Base-by-base conservation (phyloP, 2,797 vertebrate genomes). In the Malurus splendens region DNA sequence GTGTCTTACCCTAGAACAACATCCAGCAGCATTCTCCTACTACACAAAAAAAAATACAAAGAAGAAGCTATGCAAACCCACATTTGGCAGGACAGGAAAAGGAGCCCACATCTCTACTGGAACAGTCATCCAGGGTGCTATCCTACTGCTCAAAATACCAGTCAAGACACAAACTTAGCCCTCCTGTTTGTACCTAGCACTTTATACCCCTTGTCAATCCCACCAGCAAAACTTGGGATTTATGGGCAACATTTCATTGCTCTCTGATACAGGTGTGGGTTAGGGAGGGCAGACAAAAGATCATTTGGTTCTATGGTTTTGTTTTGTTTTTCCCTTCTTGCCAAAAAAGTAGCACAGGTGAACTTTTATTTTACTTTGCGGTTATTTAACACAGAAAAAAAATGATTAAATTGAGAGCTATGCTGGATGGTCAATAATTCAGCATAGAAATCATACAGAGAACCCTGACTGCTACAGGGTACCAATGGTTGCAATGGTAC, bases 171-270 rank as follows among this genome's bases (percentile, higher is more conserved):
- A 11, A 14, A 6, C 13, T 56, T 2, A 12, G n/a, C 28, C 22
- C 19, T 45, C 48, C 27, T 48, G 5, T 28, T n/a, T 16, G 12
- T 23, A 68, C 12, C 55, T 10, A 39, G 11, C 24, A 55, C 11
- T 27, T 44, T 4, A 41, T 0, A 24, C 0, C 15, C 15, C 14
- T 32, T 68, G 19, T 10, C 13, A 56, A 12, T 14, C 22, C 5
- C 38, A 61, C 12, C 23, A 87, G 41, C 6, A 72, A 74, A 48
- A 24, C 15, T 4, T 19, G 12, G 27, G 32, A 79, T 83, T 65
- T 64, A 38, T 2, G 5, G 65, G 24, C 38, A 75, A 47, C 2
- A 4, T 7, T 42, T 59, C 22, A 30, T 6, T 65, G 38, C 44
- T 61, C 3, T 14, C 19, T 45, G 84, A 41, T 12, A 30, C 1